Conservation (phyloP, 1,140 invertebrate genomes). For the Polyergus mexicanus region DNA sequence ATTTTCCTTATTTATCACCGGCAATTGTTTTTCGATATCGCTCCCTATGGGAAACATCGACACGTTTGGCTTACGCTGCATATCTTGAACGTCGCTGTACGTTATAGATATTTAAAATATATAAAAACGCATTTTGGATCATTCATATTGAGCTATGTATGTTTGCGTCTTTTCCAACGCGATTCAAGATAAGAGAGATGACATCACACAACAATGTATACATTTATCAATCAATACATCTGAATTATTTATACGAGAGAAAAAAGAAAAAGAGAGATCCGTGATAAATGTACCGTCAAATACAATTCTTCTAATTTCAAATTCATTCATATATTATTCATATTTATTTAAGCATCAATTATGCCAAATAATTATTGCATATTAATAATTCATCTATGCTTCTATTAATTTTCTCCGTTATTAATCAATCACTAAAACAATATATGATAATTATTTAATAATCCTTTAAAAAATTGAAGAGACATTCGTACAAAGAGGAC, state of each 20-base stretch:
- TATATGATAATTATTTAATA: neutral
- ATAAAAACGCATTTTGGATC: constrained; percentile 35
- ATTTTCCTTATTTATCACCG: constrained; percentile 75
- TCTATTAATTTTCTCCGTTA: constrained; percentile 11
- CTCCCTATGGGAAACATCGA: constrained; percentile 50
- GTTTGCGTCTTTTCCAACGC: neutral
- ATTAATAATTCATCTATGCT: neutral
- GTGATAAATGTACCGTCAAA: neutral
- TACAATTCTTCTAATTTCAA: neutral
- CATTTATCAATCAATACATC: neutral
- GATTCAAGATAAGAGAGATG: neutral
- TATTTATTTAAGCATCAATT: neutral
- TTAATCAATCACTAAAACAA: neutral
- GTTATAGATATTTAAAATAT: constrained; percentile 71
- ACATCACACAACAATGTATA: neutral
- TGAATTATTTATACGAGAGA: constrained; percentile 13
- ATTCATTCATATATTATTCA: neutral
- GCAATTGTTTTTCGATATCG: constrained; percentile 74
- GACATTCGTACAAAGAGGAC: neutral
- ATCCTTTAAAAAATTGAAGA: neutral
- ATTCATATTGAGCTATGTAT: constrained; percentile 13
- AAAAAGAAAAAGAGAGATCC: too few species aligned
- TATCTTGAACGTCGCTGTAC: constrained; percentile 47
- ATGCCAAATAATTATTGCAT: constrained; percentile 9
- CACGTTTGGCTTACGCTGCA: constrained; percentile 35